A percentile compares a stretch with the other conserved stretches of the same genome.
Conservation (phyloP, 2,797 vertebrate species). For the Hydrocynus forskahlii region DNA sequence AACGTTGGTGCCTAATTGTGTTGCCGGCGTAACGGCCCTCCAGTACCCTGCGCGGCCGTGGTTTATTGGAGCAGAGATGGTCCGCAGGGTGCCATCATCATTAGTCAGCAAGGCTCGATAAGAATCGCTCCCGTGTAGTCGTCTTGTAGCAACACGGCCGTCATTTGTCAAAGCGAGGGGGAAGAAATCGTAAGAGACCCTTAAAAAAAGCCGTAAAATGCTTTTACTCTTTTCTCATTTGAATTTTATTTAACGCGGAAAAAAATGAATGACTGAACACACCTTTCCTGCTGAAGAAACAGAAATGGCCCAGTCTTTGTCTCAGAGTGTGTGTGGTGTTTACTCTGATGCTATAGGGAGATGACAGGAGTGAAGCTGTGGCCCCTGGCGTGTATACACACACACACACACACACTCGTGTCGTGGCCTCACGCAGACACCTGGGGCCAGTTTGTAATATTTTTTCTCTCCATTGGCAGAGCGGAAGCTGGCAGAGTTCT, state of each 20-base stretch:
- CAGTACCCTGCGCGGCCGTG: conserved; percentile 17
- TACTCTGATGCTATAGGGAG: background rate
- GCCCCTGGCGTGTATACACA: background rate
- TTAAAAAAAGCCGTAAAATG: background rate
- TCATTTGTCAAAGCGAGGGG: conserved; percentile 28
- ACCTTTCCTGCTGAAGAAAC: background rate
- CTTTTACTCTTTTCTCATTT: background rate
- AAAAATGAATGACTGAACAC: background rate
- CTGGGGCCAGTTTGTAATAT: background rate
- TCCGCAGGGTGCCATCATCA: conserved; percentile 27
- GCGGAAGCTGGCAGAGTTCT: conserved; percentile 93
- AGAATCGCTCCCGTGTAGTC: conserved; percentile 44
- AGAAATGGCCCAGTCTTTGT: background rate
- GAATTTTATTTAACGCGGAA: background rate
- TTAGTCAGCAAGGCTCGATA: conserved; percentile 52
- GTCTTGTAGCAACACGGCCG: conserved; percentile 39
- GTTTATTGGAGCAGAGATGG: conserved; percentile 35
- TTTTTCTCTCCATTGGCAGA: conserved; percentile 73
- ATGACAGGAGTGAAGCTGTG: background rate
- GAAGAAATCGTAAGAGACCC: background rate
- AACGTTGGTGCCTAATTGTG: conserved; percentile 55
- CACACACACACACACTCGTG: no score
- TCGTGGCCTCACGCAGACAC: background rate
- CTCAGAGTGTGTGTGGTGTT: background rate
- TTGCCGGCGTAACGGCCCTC: conserved; percentile 34